A percentile compares a stretch with the other conserved stretches of the same genome.
Conservation (phyloP, 2,113 vertebrate species). For the Sorex araneus region DNA sequence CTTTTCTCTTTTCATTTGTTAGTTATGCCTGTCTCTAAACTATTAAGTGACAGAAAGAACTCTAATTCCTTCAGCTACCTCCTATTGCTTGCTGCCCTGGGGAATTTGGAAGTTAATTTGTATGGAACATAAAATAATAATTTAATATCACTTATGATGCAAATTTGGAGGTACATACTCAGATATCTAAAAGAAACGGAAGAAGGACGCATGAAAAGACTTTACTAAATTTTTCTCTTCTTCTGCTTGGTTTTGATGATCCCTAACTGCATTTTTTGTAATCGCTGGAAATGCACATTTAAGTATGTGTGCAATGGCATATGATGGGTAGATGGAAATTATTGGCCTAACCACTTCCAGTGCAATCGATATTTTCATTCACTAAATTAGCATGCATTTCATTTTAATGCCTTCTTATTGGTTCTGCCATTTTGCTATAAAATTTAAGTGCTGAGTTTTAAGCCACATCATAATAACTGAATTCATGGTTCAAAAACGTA, state of each 20-base stretch:
- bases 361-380: conserved; percentile 75
- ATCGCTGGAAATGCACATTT: conserved; percentile 47
- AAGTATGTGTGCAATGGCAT: conserved; percentile 41
- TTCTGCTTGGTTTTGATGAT: conserved; percentile 16
- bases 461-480: conserved; percentile 15
- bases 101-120: background rate
- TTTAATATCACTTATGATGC: background rate
- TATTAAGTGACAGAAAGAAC: background rate
- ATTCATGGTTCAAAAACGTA: conserved; percentile 45
- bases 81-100: background rate
- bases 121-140: background rate
- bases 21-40: background rate
- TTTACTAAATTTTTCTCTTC: background rate
- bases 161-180: background rate
- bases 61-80: background rate
- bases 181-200: background rate
- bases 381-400: conserved; percentile 81
- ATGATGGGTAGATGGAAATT: conserved; percentile 76
- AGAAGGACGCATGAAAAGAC: background rate
- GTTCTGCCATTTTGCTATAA: conserved; percentile 65
- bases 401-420: conserved; percentile 69
- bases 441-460: conserved; percentile 56
- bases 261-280: conserved; percentile 11
- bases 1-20: background rate
- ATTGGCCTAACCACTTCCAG: conserved; percentile 71